Conservation (phyloP, 1,140 invertebrate genomes). For the Rhysida immarginata region DNA sequence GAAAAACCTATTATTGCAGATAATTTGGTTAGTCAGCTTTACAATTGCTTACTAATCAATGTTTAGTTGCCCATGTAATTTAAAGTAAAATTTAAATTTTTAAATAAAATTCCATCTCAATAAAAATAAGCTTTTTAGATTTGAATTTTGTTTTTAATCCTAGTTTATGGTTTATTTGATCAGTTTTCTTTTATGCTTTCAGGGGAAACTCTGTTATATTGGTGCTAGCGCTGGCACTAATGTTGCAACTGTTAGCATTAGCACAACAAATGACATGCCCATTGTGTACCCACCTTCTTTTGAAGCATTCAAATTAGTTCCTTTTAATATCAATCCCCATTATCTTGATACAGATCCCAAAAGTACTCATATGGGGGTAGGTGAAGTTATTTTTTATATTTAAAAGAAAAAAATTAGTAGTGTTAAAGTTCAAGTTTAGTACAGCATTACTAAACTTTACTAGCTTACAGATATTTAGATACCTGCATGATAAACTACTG, state of each 20-base stretch:
- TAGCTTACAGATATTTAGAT: background rate
- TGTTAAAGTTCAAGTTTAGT: too few species aligned
- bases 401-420: background rate
- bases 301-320: slow-evolving; percentile 51
- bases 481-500: background rate
- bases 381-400: slow-evolving; percentile 5
- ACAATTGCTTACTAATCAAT: too few species aligned
- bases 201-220: slow-evolving; percentile 53
- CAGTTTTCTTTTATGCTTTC: slow-evolving; percentile 15
- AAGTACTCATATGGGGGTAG: slow-evolving; percentile 56
- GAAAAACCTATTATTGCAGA: too few species aligned
- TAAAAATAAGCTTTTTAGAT: background rate
- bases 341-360: slow-evolving; percentile 48
- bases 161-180: too few species aligned
- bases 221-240: slow-evolving; percentile 69
- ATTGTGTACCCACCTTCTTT: slow-evolving; percentile 59
- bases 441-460: too few species aligned
- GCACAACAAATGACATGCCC: slow-evolving; percentile 74
- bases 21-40: too few species aligned
- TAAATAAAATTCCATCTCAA: too few species aligned
- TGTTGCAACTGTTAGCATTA: slow-evolving; percentile 57
- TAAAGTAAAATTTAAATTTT: too few species aligned
- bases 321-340: slow-evolving; percentile 76
- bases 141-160: slow-evolving; percentile 5
- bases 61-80: too few species aligned